Conservation (phyloP, 2,797 vertebrate species). For the Sebastes hubbsi region DNA sequence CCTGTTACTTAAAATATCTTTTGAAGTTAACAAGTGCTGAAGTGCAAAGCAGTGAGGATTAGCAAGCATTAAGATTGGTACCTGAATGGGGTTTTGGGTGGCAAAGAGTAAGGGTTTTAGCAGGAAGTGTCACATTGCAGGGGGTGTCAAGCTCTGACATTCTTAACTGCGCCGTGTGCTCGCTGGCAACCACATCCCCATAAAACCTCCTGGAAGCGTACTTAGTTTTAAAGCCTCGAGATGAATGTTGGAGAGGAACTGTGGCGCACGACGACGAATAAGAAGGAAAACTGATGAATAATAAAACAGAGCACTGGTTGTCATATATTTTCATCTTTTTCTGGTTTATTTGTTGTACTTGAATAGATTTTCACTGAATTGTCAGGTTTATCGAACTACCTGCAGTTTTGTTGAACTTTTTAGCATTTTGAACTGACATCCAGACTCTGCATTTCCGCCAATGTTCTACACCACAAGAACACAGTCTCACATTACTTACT, state of each 20-base stretch:
- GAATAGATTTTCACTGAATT: background rate
- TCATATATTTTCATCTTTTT: background rate
- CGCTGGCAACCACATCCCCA: background rate
- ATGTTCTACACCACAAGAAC: background rate
- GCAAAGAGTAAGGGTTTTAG: constrained; percentile 10
- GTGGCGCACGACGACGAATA: background rate
- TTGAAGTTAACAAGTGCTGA: constrained; percentile 38
- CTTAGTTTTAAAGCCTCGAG: background rate
- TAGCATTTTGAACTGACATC: background rate
- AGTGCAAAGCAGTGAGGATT: constrained; percentile 43
- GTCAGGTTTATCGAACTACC: background rate
- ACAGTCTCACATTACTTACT: background rate
- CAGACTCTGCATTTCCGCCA: background rate
- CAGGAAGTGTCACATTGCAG: constrained; percentile 10
- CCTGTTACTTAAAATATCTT: constrained; percentile 20
- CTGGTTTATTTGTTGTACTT: background rate
- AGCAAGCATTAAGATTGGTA: constrained; percentile 17
- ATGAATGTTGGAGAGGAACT: background rate
- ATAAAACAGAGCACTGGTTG: background rate
- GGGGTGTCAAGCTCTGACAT: constrained; percentile 19
- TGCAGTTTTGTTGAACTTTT: background rate
- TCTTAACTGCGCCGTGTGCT: background rate
- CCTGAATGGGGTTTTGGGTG: constrained; percentile 21
- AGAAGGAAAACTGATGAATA: background rate
- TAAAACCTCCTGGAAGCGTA: constrained; percentile 8